Percentiles rank a stretch among this genome's conserved stretches.
phyloP scores from a whole-genome alignment of 2,888 invertebrate species.

The Lasius platythorax region DNA sequence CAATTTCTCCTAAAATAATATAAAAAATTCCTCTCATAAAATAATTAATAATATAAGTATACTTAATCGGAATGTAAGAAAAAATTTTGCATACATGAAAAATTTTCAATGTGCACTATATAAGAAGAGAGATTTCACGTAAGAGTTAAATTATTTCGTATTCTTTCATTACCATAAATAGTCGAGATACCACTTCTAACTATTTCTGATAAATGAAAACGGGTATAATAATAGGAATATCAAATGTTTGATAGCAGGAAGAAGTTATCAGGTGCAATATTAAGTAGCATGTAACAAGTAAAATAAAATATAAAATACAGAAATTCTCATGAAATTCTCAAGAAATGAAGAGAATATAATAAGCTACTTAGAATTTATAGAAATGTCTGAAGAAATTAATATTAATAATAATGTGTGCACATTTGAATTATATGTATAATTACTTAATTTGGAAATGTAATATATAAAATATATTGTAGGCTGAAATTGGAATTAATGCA shows the following conservation, averaged over 20 bases:
- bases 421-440: not conserved
- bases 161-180: constrained; percentile 4
- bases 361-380: not conserved
- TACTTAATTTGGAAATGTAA: not conserved
- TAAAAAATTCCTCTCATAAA: not conserved
- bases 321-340: not conserved
- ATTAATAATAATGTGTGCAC: not conserved
- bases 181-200: not conserved
- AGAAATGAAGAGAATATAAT: not conserved
- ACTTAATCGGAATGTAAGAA: not conserved
- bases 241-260: not conserved
- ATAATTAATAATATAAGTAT: constrained; percentile 3
- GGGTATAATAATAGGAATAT: not conserved
- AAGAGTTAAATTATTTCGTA: not conserved
- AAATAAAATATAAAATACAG: not conserved
- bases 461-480: not conserved
- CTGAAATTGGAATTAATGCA: not conserved
- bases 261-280: not conserved
- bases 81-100: not conserved
- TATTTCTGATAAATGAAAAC: not conserved
- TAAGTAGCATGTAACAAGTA: not conserved
- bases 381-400: not conserved
- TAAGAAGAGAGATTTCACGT: not conserved
- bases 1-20: not conserved
- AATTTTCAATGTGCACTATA: not conserved